These are phyloP conservation scores for Chinchilla lanigera DNA, from an alignment of 2,113 vertebrate species.

Conservation along the genomic window DNA sequence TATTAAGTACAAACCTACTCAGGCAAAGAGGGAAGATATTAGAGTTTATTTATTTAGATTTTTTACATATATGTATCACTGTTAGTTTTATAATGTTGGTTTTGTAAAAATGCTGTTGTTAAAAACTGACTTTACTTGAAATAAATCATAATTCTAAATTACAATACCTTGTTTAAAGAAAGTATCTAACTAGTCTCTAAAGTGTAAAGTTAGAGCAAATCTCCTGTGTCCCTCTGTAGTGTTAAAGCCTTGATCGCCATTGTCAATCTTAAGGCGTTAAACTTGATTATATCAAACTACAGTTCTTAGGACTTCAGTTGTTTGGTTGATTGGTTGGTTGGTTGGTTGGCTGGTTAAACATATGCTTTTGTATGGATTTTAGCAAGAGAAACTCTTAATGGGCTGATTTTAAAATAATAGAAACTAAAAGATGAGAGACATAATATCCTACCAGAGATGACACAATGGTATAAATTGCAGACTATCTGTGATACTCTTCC, in stretches of 20 bases:
- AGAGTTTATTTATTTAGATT: conserved; percentile 21
- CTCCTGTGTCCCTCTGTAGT: no score
- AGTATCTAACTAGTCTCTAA: not conserved
- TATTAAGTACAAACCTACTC: not conserved
- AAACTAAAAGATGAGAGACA: not conserved
- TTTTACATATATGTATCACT: not conserved
- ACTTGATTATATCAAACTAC: not conserved
- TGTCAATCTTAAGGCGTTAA: not conserved
- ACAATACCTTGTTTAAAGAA: not conserved
- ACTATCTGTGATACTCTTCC: not conserved
- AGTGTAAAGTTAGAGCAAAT: not conserved
- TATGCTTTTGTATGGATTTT: not conserved
- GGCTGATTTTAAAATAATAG: not conserved
- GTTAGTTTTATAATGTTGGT: not conserved
- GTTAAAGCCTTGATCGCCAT: not conserved
- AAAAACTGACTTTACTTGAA: not conserved
- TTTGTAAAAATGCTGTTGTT: not conserved
- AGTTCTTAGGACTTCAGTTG: not conserved
- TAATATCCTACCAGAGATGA: not conserved
- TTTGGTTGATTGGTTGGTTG: not conserved
- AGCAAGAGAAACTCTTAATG: not conserved
- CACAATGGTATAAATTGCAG: not conserved
- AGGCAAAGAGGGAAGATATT: not conserved
- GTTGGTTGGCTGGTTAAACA: not conserved
- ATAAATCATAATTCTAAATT: conserved; percentile 40